Evolutionary conservation across 1,140 invertebrate genomes (phyloP), one percentile per base, ranked within the genome.

Genomic region (Cyrtorhinus lividipennis): DNA sequence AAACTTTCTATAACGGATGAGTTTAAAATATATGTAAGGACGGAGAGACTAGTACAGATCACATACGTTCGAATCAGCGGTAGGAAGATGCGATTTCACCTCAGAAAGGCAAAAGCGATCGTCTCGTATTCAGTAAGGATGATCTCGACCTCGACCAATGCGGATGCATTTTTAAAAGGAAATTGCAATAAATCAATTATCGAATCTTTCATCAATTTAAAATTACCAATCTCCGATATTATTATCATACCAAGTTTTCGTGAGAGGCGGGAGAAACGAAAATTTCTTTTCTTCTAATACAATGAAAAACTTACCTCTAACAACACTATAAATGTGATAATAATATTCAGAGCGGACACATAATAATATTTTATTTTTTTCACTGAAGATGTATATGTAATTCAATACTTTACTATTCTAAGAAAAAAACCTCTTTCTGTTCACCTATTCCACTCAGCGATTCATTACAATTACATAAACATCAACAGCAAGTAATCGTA

Each of bases 321-420:
- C 18, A 61, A 61, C 20, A 45, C 59, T 45, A 23, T 61, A 23
- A 61, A 44, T 25, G 18, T 61, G 61, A 62, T 53, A 44, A 53
- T 53, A 62, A 56, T 56, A 24, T 56, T 53, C 24, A 60, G 22
- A 56, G 61, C 27, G 61, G 25, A 62, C 38, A 20, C 26, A 53
- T 26, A 53, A n/a, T n/a, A n/a, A n/a, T n/a, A 23, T 2, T 18
- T 27, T 60, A 38, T 61, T 20, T 45, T 62, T 62, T 62, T 26
- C 56, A 15, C 18, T 8, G 18, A 27, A 24, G 23, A 27, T 27
- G 20, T 56, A 22, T 26, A 62, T 45, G 27, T 59, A 63, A 23
- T 10, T 24, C 56, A 12, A 58, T 8, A 24, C 22, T 58, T 23
- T 58, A 64, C 45, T 27, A 46, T 56, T 61, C 46, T 64, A 44